These are phyloP conservation scores for Callimorpha dominula DNA, from an alignment of 2,888 invertebrate genomes.

Conservation along the genomic window DNA sequence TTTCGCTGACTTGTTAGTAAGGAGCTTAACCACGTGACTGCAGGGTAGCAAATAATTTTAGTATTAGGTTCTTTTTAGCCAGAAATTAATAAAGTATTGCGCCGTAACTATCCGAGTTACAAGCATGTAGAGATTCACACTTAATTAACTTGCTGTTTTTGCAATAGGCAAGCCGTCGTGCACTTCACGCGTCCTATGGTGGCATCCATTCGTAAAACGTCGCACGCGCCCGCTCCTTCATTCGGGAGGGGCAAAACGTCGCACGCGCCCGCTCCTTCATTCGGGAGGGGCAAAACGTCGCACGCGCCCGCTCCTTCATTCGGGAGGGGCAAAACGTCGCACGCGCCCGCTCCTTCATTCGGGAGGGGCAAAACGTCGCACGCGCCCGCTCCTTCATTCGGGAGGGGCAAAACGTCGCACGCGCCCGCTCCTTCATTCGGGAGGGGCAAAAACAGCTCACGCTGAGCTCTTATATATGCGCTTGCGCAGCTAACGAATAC, in stretches of 20 bases:
- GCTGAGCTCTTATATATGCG: slow-evolving; percentile 39
- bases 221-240: slow-evolving; percentile 29
- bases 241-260: too few relatives aligned
- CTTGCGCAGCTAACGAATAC: slow-evolving; percentile 28
- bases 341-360: slow-evolving; percentile 31
- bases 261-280: slow-evolving; percentile 29
- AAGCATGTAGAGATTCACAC: slow-evolving; percentile 1
- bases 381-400: slow-evolving; percentile 32
- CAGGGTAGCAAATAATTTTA: background rate
- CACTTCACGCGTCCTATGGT: slow-evolving; percentile 40
- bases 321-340: slow-evolving; percentile 40
- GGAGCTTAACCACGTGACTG: background rate
- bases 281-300: slow-evolving; percentile 41
- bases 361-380: slow-evolving; percentile 40
- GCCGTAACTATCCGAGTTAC: background rate
- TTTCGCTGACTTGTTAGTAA: background rate
- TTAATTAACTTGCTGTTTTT: slow-evolving; percentile 24
- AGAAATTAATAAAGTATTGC: background rate
- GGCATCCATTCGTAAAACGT: slow-evolving; percentile 24
- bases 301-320: slow-evolving; percentile 31
- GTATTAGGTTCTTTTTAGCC: background rate
- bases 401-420: slow-evolving; percentile 24
- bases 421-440: slow-evolving; percentile 31
- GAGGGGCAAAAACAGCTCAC: slow-evolving; percentile 40
- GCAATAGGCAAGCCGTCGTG: slow-evolving; percentile 15